Conservation (phyloP, 2,113 vertebrate genomes). For the Corythornis vintsioides region DNA sequence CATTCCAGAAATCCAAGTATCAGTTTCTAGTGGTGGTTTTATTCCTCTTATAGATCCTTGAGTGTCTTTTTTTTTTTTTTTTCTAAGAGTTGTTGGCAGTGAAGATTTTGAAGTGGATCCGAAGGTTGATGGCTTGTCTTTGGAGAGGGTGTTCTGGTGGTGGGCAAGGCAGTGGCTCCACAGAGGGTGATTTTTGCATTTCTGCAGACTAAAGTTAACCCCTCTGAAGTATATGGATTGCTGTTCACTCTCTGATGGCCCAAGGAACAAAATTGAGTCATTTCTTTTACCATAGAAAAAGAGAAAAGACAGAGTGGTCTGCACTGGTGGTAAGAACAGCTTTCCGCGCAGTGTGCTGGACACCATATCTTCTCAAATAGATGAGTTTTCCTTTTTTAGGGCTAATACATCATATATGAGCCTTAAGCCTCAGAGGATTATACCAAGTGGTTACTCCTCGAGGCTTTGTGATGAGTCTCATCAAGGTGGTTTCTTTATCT, state of each 20-base stretch:
- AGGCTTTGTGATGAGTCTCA: background rate
- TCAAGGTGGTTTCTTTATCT: background rate
- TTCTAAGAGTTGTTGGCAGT: background rate
- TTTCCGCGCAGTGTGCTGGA: background rate
- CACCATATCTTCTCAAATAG: background rate
- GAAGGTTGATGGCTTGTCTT: background rate
- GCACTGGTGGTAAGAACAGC: background rate
- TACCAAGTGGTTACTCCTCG: background rate
- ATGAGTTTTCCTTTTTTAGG: background rate
- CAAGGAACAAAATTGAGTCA: background rate
- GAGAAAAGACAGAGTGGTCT: background rate
- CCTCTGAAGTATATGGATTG: fast-evolving
- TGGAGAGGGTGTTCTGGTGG: background rate
- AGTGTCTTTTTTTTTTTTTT: too few relatives aligned
- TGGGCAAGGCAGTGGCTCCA: background rate
- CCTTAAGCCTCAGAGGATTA: background rate
- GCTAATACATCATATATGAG: background rate
- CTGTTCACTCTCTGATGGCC: background rate
- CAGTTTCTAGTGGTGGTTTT: background rate
- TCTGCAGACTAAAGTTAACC: background rate
- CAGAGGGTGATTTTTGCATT: background rate
- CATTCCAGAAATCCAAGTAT: background rate
- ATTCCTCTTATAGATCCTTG: background rate
- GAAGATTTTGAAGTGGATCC: background rate
- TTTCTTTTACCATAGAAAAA: background rate